Base-by-base conservation (phyloP, 1,140 invertebrate species). In the Bombyx mandarina region DNA sequence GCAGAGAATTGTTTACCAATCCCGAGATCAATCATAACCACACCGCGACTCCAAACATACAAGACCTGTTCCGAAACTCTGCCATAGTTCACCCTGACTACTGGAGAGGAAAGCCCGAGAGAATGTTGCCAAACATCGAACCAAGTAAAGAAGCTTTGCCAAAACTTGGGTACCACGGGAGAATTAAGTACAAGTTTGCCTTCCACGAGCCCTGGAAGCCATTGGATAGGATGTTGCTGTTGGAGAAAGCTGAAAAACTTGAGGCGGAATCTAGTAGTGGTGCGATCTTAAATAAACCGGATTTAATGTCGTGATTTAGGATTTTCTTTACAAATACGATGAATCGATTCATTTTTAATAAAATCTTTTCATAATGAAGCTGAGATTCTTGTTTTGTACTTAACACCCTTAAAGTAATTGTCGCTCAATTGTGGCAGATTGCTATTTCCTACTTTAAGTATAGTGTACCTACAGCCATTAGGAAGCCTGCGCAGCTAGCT, bases 131-230 rank as follows among this genome's bases (percentile, higher is more conserved):
- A 22, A 43, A 12, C 12, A 46, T 56, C 42, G 61, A 68, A 18
- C 52, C 61, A 1, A 51, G 60, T 4, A 63, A 64, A 42, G 69
- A 72, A 1, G 60, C 60, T 0, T 42, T 73, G 3, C 69, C 75
- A 3, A 78, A 69, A 47, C 71, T 85, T 8, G 79, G 82, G 3
- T 86, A 86, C 46, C 80, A 86, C 52, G 82, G 82, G 1, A 72
- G 58, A 42, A 71, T 63, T 43, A 85, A 81, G 52, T 83, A 75
- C 52, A 82, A 81, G 61, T 85, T 74, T 56, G 82, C 82, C 1
- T 85, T 85, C 54, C 80, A 85, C 46, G 82, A 85, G 48, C 82
- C 82, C 3, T 85, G 82, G 80, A 80, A 73, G 43, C 82, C 82
- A 0, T 54, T 83, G 7, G 79, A 85, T 55, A 69, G 82, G 56